Evolutionary conservation across 2,113 vertebrate species (phyloP).

Genomic region (Gallinago paraguaiae): DNA sequence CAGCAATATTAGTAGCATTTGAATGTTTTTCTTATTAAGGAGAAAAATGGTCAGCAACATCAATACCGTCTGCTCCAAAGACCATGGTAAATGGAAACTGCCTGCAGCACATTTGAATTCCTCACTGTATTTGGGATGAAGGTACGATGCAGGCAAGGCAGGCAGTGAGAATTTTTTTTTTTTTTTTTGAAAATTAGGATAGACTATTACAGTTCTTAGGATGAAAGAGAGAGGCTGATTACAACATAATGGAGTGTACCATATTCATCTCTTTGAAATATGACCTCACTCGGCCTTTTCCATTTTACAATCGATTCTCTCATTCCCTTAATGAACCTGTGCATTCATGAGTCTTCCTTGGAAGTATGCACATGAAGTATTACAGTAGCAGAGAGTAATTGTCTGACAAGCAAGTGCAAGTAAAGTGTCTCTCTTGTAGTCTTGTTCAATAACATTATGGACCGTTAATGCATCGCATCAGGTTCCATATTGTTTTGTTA

Average conservation of each 20-base stretch:
- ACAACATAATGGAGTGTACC: constrained; percentile 87
- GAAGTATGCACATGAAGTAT: constrained; percentile 81
- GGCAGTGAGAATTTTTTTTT: constrained; percentile 24
- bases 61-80: constrained; percentile 70
- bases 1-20: constrained; percentile 85
- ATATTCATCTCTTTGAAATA: constrained; percentile 86
- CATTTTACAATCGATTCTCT: constrained; percentile 86
- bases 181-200: constrained; percentile 72
- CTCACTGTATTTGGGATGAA: constrained; percentile 56
- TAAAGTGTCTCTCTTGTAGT: constrained; percentile 80
- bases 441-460: constrained; percentile 81
- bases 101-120: constrained; percentile 61
- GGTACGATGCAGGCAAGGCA: constrained; percentile 4
- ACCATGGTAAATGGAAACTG: constrained; percentile 71
- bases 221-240: constrained; percentile 85
- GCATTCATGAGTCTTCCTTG: constrained; percentile 78
- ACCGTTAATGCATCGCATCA: constrained; percentile 77
- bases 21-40: constrained; percentile 88
- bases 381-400: constrained; percentile 80
- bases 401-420: constrained; percentile 80
- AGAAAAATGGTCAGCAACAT: constrained; percentile 79
- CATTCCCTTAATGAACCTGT: constrained; percentile 85
- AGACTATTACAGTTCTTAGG: constrained; percentile 79
- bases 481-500: constrained; percentile 68
- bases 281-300: constrained; percentile 81